Evolutionary conservation across 1,140 invertebrate genomes (phyloP).

Genomic region (Drosophila serrata): DNA sequence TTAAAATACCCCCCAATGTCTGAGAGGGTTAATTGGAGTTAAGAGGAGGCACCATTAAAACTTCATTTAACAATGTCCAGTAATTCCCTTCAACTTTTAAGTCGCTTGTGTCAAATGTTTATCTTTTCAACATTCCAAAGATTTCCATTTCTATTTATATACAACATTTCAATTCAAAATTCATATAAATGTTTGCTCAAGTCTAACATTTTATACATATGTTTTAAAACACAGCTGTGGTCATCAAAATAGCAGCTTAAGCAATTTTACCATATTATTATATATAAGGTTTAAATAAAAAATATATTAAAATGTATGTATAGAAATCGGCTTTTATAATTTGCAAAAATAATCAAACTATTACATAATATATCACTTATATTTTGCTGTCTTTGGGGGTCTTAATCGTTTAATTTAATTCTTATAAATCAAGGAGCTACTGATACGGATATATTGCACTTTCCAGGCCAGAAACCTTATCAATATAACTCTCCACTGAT

Average conservation of each 20-base stretch:
- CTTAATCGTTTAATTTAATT: too few relatives aligned
- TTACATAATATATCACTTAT: too few relatives aligned
- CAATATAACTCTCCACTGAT: too few relatives aligned
- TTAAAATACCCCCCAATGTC: conserved; percentile 6
- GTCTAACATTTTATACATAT: neutral
- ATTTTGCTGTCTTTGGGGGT: too few relatives aligned
- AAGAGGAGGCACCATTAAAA: neutral
- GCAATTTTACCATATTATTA: neutral
- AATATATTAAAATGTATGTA: too few relatives aligned
- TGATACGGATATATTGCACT: too few relatives aligned
- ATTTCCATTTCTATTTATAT: conserved; percentile 4
- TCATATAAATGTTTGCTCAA: neutral
- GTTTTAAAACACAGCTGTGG: neutral
- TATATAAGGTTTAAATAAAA: neutral
- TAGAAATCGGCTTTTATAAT: too few relatives aligned
- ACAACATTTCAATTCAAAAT: conserved; percentile 5
- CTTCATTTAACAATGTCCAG: neutral
- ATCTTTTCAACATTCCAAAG: conserved; percentile 6
- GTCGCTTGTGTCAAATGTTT: neutral
- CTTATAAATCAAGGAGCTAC: too few relatives aligned
- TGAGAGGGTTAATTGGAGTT: neutral
- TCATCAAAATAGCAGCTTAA: neutral
- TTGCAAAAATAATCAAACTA: too few relatives aligned
- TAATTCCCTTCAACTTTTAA: neutral
- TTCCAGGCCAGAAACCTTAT: too few relatives aligned